A percentile compares a stretch with the other conserved stretches of the same genome.
Conservation (phyloP, 2,797 vertebrate genomes). For the Novumbra hubbsi region DNA sequence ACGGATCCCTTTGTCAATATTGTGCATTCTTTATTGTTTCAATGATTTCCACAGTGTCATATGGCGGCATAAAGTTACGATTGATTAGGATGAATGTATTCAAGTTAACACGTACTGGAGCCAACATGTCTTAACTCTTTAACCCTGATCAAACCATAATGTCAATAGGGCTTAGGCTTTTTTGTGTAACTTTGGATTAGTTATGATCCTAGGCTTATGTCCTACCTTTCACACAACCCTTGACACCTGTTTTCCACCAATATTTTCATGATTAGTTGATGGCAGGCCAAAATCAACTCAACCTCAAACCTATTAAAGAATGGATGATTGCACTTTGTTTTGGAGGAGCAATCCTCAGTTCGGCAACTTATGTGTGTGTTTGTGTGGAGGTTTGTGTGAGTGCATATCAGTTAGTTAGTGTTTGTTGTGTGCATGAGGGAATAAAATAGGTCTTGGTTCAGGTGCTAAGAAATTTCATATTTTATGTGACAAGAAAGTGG, state of each 20-base stretch:
- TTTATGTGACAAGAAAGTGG: no score
- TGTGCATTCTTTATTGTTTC: background rate
- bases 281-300: background rate
- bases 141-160: background rate
- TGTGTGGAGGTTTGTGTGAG: no score
- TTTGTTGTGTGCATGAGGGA: no score
- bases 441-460: no score
- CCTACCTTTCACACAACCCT: background rate
- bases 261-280: background rate
- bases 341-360: no score
- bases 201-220: background rate
- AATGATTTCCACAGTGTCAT: background rate
- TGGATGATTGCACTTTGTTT: no score
- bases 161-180: background rate
- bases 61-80: background rate
- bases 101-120: background rate
- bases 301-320: background rate
- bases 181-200: background rate
- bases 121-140: background rate
- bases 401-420: no score
- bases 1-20: conserved; percentile 34
- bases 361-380: no score
- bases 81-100: background rate
- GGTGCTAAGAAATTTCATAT: no score
- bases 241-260: background rate